Percentiles rank a stretch among this genome's conserved stretches.
Evolutionary conservation across 2,888 invertebrate species (phyloP).

Genomic region (Sipha maydis): DNA sequence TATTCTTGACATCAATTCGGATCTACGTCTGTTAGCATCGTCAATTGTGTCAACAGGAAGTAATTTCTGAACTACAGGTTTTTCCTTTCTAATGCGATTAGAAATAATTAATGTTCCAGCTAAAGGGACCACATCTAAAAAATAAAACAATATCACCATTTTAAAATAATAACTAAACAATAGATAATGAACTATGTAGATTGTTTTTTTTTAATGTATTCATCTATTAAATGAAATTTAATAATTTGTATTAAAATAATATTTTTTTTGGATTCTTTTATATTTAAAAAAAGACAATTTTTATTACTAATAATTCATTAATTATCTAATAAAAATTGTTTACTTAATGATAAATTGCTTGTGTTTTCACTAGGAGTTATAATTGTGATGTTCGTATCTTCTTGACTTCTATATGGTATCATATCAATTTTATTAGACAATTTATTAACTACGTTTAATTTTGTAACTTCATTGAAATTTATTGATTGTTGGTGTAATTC

Average conservation of each 20-base stretch:
- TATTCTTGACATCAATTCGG: slow-evolving; percentile 44
- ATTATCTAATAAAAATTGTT: not conserved
- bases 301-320: too few relatives aligned
- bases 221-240: too few relatives aligned
- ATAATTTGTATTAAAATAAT: too few relatives aligned
- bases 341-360: slow-evolving; percentile 48
- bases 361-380: slow-evolving; percentile 39
- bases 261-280: too few relatives aligned
- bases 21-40: slow-evolving; percentile 31
- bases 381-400: slow-evolving; percentile 40
- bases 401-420: slow-evolving; percentile 38
- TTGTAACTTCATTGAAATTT: not conserved
- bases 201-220: too few relatives aligned
- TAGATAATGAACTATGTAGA: too few relatives aligned
- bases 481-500: not conserved
- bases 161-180: not conserved
- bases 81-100: slow-evolving; percentile 7
- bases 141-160: not conserved
- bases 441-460: not conserved
- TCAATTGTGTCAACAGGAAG: slow-evolving; percentile 54
- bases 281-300: too few relatives aligned
- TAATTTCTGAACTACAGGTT: not conserved
- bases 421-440: slow-evolving; percentile 46
- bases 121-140: slow-evolving; percentile 47
- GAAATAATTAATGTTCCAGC: slow-evolving; percentile 45